phyloP scores from a whole-genome alignment of 2,113 vertebrate species.

The Barbus barbus region DNA sequence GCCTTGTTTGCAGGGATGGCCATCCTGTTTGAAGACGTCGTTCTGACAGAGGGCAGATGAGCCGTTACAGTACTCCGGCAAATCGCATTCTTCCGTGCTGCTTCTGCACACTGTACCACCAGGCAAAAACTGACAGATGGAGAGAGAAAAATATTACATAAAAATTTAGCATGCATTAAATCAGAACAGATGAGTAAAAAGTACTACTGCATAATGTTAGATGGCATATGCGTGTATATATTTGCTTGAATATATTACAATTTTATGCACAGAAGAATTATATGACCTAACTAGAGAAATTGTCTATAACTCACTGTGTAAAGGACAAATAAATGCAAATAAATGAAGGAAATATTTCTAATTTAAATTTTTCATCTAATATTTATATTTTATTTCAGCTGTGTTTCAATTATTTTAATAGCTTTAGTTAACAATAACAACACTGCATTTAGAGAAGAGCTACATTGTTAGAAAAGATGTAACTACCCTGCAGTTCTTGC shows the following conservation, averaged over 20 bases:
- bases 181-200: background rate
- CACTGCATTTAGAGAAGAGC: background rate
- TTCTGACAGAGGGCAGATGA: conserved; percentile 85
- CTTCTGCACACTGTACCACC: conserved; percentile 84
- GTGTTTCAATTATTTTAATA: background rate
- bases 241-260: background rate
- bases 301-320: background rate
- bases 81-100: conserved; percentile 84
- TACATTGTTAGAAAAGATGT: background rate
- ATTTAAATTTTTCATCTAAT: no score
- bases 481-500: conserved; percentile 84
- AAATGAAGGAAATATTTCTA: no score
- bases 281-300: background rate
- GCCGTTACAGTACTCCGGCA: conserved; percentile 91
- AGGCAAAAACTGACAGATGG: conserved; percentile 77
- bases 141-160: background rate
- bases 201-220: background rate
- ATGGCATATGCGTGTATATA: background rate
- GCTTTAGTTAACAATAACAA: background rate
- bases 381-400: no score
- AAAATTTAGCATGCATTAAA: background rate
- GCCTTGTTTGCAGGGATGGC: conserved; percentile 79
- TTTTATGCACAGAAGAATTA: background rate
- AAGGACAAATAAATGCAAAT: no score
- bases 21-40: conserved; percentile 88